These are phyloP conservation scores for Scaptomyza parva DNA, from an alignment of 2,888 invertebrate genomes.

Conservation along the genomic window DNA sequence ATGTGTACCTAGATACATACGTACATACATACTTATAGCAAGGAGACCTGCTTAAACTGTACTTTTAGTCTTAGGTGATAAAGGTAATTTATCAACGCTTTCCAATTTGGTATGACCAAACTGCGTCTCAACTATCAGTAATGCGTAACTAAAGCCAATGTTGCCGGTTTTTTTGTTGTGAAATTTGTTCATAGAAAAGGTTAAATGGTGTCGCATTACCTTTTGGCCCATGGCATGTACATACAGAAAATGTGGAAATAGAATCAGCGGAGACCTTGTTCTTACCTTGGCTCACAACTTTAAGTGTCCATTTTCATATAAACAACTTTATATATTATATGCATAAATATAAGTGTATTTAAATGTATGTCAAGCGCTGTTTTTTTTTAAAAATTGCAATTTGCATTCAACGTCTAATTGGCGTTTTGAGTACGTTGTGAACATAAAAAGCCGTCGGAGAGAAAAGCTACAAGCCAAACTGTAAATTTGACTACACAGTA, in stretches of 20 bases:
- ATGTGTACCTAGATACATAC: slow-evolving; percentile 17
- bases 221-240: slow-evolving; percentile 32
- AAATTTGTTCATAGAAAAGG: slow-evolving; percentile 27
- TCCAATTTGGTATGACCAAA: slow-evolving; percentile 28
- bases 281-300: slow-evolving; percentile 32
- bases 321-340: too few species aligned
- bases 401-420: slow-evolving; percentile 23
- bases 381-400: slow-evolving; percentile 17
- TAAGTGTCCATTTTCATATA: neutral
- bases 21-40: slow-evolving; percentile 19
- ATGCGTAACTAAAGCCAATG: slow-evolving; percentile 8
- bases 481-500: slow-evolving; percentile 1
- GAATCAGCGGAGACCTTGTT: slow-evolving; percentile 38
- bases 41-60: slow-evolving; percentile 34
- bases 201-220: slow-evolving; percentile 38
- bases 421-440: slow-evolving; percentile 7
- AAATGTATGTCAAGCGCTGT: slow-evolving; percentile 8
- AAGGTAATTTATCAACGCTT: slow-evolving; percentile 51
- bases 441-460: slow-evolving; percentile 4
- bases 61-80: slow-evolving; percentile 57
- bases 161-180: neutral
- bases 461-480: neutral
- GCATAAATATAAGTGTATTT: neutral
- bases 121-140: slow-evolving; percentile 31
- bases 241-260: slow-evolving; percentile 27